phyloP scores from a whole-genome alignment of 2,113 vertebrate species.

The Microcebus lehilahytsara region DNA sequence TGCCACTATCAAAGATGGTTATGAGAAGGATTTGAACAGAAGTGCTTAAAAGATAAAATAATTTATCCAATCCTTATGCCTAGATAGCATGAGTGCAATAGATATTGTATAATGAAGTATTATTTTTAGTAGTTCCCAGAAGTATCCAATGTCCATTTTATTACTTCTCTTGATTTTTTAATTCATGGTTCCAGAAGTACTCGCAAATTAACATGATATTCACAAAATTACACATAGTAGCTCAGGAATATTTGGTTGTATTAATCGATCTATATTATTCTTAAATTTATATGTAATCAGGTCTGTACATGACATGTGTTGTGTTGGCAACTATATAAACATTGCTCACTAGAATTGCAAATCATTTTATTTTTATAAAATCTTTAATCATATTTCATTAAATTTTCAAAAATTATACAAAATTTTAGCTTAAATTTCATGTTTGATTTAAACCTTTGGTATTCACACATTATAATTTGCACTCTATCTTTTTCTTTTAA shows the following conservation, averaged over 20 bases:
- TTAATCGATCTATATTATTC: not conserved
- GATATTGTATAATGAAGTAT: not conserved
- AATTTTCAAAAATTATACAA: not conserved
- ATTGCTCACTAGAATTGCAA: not conserved
- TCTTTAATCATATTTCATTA: constrained; percentile 1
- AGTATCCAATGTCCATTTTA: not conserved
- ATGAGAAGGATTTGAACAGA: not conserved
- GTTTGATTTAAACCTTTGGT: not conserved
- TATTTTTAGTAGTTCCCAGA: not conserved
- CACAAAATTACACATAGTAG: not conserved
- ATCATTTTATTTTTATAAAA: not conserved
- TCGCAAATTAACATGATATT: not conserved
- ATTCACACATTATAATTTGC: not conserved
- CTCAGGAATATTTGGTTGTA: not conserved
- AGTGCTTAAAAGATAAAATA: not conserved
- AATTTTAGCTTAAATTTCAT: not conserved
- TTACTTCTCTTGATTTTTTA: not conserved
- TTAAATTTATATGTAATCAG: too few species aligned
- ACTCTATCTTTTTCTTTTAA: not conserved
- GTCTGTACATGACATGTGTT: not conserved
- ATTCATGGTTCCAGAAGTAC: not conserved
- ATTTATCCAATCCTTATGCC: not conserved
- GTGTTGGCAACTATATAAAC: not conserved
- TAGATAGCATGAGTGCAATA: not conserved
- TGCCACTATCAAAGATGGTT: not conserved